Base-by-base conservation (phyloP, 2,888 invertebrate species). In the Sacculina carcini region DNA sequence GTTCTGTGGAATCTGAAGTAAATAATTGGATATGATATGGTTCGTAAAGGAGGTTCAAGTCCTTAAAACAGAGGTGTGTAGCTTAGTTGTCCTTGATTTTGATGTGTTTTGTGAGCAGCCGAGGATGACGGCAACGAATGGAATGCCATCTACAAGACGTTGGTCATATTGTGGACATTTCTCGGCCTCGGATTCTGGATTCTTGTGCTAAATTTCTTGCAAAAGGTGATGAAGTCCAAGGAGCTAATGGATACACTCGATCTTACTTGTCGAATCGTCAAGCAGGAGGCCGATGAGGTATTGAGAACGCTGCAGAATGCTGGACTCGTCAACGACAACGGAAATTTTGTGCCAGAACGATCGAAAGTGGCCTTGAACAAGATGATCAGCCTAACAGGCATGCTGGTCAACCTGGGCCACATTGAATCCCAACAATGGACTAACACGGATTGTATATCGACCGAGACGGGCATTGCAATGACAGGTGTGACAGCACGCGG, bases 131-230 rank as follows among this genome's bases (percentile, higher is more conserved):
- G 28, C 14, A 16, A 26, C 28, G 16, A 24, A 7, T 59, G 59
- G 59, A 48, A 58, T 9, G 62, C 62, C 54, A 66, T 77, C 4
- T 87, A 87, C 67, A 77, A 85, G 65, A 73, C 78, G 54, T 81
- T 82, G 59, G 70, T 87, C 0, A 75, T 87, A 32, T 65, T 79
- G 28, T 89, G 87, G 87, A 83, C 87, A 50, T 81, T 85, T 54
- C 84, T 86, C 60, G 86, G 87, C 0, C 71, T 89, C 56, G 87
- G 86, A 1, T 89, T 87, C 64, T 73, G 86, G 44, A 76, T 85
- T 19, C 87, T 89, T 87, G 59, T 61, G 23, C 57, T 61, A 29
- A 61, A 60, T 42, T 60, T 60, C 53, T 60, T 61, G 39, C 56
- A 57, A 24, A 57, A 57, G 52, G 59, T 57, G 50, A 28, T 53